A percentile compares a stretch with the other conserved stretches of the same genome.
Conservation (phyloP, 1,140 invertebrate genomes). For the Heterodera carotae region DNA sequence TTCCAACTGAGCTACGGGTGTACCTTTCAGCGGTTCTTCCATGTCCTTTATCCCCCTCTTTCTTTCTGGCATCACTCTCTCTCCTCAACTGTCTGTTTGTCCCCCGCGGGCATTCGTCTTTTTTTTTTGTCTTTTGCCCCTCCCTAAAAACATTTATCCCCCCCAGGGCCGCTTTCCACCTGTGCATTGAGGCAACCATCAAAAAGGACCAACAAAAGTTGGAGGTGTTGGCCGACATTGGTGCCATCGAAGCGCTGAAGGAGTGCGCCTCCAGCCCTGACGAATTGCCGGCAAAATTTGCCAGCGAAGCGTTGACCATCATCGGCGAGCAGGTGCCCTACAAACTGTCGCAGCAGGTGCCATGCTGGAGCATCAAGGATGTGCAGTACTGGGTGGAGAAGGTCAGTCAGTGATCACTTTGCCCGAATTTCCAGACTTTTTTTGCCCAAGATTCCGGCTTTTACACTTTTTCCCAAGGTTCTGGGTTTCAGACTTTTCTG, state of each 20-base stretch:
- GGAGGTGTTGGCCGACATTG: conserved; percentile 78
- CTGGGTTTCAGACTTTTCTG: too few species aligned
- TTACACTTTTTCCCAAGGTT: too few species aligned
- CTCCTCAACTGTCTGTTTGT: too few species aligned
- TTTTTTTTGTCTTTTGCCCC: too few species aligned
- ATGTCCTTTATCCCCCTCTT: too few species aligned
- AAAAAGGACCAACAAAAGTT: conserved; percentile 93
- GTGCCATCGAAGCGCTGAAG: conserved; percentile 90
- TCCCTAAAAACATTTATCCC: conserved; percentile 7
- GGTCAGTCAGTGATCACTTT: conserved; percentile 66
- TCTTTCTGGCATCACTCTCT: too few species aligned
- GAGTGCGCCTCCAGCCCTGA: conserved; percentile 96
- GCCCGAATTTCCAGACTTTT: too few species aligned
- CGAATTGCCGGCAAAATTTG: conserved; percentile 93
- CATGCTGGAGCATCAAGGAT: conserved; percentile 92
- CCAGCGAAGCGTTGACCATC: conserved; percentile 86
- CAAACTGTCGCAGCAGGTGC: conserved; percentile 83
- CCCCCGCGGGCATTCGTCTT: neutral
- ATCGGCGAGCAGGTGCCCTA: conserved; percentile 96
- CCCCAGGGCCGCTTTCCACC: conserved; percentile 87
- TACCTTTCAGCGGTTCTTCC: too few species aligned
- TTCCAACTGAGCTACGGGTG: too few species aligned
- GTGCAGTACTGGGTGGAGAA: conserved; percentile 96
- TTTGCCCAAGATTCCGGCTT: too few species aligned
- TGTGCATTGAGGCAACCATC: conserved; percentile 98